Conservation (phyloP, 2,797 vertebrate species). For the Sebastes taczanowskii region DNA sequence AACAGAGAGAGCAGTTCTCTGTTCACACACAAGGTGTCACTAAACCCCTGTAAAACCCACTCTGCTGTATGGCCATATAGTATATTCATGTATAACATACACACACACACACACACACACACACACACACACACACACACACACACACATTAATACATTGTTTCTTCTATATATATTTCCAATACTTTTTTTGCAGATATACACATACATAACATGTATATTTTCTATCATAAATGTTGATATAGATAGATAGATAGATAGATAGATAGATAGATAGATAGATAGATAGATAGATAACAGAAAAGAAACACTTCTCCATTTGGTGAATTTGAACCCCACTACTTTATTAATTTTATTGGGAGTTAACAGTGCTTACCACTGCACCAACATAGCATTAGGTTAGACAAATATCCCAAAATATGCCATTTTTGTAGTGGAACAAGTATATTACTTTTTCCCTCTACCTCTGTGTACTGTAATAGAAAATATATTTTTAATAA, state of each 20-base stretch:
- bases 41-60: not conserved
- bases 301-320: no score
- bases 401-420: not conserved
- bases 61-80: rapidly evolving
- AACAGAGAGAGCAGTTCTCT: slow-evolving; percentile 10
- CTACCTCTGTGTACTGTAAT: not conserved
- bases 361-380: no score
- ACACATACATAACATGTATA: not conserved
- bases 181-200: not conserved
- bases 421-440: not conserved
- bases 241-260: no score
- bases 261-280: no score
- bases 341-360: no score
- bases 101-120: no score
- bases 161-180: not conserved
- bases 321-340: no score
- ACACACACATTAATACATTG: not conserved
- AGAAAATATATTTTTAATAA: not conserved
- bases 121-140: not conserved
- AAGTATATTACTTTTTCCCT: not conserved
- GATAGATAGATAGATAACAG: no score
- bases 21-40: slow-evolving; percentile 50
- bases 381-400: no score
- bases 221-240: no score
- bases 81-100: not conserved